These are phyloP conservation scores for Portevinia maculata DNA, from an alignment of 2,888 invertebrate genomes.

Conservation along the genomic window DNA sequence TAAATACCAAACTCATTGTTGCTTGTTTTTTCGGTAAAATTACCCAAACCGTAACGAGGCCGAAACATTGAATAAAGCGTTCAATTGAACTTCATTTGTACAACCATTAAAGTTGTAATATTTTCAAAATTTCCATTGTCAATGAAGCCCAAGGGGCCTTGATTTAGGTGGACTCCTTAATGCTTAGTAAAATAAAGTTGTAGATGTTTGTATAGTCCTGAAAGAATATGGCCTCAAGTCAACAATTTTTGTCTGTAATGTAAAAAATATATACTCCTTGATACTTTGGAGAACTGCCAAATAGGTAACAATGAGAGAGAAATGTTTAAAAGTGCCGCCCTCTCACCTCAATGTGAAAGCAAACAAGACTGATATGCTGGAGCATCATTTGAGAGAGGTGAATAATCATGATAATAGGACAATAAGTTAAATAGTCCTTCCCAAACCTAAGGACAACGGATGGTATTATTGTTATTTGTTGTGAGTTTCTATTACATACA, in stretches of 20 bases:
- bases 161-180: no score
- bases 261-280: slow-evolving; percentile 13
- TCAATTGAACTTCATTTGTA: no score
- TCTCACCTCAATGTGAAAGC: background rate
- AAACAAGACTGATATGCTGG: slow-evolving; percentile 12
- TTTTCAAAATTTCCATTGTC: no score
- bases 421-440: slow-evolving; percentile 32
- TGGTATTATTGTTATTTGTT: background rate
- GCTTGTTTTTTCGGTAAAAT: no score
- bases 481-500: slow-evolving; percentile 1
- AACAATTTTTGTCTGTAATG: slow-evolving; percentile 35
- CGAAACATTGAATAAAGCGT: no score
- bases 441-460: background rate
- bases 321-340: no score
- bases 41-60: no score
- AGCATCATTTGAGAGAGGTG: slow-evolving; percentile 22
- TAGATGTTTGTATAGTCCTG: background rate
- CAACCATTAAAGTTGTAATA: no score
- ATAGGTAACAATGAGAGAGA: slow-evolving; percentile 24
- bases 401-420: slow-evolving; percentile 50
- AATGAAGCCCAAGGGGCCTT: no score
- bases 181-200: no score
- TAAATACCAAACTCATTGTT: no score
- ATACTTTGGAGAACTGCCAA: slow-evolving; percentile 43
- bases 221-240: background rate